These are phyloP conservation scores for Drymodes brunneopygia DNA, from an alignment of 2,113 vertebrate species.

Conservation along the genomic window DNA sequence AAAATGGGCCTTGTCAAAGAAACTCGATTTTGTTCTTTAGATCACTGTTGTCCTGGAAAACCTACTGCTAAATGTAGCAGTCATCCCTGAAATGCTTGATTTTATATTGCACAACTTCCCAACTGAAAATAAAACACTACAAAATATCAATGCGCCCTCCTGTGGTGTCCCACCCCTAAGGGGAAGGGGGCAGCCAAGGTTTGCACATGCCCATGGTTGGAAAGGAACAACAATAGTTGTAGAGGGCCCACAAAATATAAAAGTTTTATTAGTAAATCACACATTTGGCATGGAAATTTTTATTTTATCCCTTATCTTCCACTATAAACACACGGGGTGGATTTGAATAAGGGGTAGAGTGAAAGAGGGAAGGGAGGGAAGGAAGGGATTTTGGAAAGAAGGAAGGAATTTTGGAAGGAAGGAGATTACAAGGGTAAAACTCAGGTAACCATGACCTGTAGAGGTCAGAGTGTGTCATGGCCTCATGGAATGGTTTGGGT, in stretches of 20 bases:
- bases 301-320: not conserved
- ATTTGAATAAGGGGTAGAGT: not conserved
- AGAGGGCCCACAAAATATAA: not conserved
- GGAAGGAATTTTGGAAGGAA: not conserved
- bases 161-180: accelerated
- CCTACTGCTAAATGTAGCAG: not conserved
- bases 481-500: not conserved
- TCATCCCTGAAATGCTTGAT: accelerated
- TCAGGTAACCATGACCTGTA: accelerated
- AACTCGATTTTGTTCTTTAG: not conserved
- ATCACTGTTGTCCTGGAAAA: not conserved
- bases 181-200: not conserved
- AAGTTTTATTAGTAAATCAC: not conserved
- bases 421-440: not conserved
- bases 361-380: no score
- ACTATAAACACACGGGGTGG: not conserved
- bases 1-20: not conserved
- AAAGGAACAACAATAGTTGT: not conserved
- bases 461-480: not conserved
- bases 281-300: not conserved
- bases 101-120: not conserved
- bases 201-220: accelerated
- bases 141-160: not conserved
- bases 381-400: no score
- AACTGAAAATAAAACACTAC: not conserved